Conservation (phyloP, 2,797 vertebrate species). For the Liparis tanakae region DNA sequence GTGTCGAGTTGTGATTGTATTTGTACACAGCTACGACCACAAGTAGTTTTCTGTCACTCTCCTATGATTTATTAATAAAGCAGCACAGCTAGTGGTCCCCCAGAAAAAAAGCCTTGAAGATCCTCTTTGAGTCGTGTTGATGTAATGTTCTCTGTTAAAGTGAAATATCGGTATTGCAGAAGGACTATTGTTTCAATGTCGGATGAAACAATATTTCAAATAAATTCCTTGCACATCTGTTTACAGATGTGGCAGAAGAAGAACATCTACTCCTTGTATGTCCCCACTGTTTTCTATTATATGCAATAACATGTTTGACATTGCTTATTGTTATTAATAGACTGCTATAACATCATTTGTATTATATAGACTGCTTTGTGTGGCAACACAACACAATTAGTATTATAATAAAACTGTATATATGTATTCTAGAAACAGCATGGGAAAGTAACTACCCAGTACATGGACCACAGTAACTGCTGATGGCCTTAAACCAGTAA, state of each 20-base stretch:
- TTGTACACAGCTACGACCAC: neutral
- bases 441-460: neutral
- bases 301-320: neutral
- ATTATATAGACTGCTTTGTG: neutral
- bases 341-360: neutral
- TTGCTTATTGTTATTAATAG: neutral
- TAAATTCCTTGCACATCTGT: conserved; percentile 5
- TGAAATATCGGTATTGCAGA: conserved; percentile 1
- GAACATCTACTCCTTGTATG: neutral
- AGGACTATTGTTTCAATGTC: neutral
- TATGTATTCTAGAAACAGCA: neutral
- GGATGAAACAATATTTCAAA: neutral
- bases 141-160: neutral
- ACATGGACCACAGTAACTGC: neutral
- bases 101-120: neutral
- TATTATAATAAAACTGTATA: neutral
- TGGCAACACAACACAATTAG: neutral
- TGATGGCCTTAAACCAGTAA: conserved; percentile 6
- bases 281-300: neutral
- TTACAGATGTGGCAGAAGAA: conserved; percentile 1
- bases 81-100: neutral
- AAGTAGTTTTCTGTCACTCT: neutral
- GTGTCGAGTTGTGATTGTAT: neutral
- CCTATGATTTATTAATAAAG: neutral
- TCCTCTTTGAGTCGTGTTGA: neutral